phyloP scores from a whole-genome alignment of 2,113 vertebrate genomes.

The Carlito syrichta region DNA sequence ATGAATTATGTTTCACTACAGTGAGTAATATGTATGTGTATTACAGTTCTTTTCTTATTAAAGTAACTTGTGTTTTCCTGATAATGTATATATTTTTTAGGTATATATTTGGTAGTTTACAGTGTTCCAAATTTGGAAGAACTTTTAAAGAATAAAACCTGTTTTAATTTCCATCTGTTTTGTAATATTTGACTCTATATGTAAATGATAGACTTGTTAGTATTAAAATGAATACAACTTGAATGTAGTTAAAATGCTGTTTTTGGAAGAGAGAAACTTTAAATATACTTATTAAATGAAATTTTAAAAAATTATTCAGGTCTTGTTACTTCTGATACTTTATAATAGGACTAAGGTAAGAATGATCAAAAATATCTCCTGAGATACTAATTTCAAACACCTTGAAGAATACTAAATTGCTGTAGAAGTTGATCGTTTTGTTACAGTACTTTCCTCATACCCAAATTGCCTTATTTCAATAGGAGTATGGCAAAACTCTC shows the following conservation, averaged over 20 bases:
- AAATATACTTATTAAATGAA: constrained; percentile 62
- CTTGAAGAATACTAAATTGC: constrained; percentile 1
- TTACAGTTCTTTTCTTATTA: constrained; percentile 48
- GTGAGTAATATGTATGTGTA: too few relatives aligned
- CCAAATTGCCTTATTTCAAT: not conserved
- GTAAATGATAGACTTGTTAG: constrained; percentile 63
- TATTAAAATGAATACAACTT: constrained; percentile 60
- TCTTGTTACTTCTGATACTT: constrained; percentile 33
- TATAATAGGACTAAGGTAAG: constrained; percentile 16
- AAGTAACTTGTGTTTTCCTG: constrained; percentile 54
- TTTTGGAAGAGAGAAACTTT: constrained; percentile 60
- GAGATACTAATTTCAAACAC: constrained; percentile 2
- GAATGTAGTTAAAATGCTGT: constrained; percentile 69
- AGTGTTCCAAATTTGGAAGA: constrained; percentile 60
- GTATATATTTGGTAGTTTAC: constrained; percentile 43
- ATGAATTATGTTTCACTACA: constrained; percentile 66
- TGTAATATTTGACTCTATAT: constrained; percentile 49
- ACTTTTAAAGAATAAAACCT: constrained; percentile 61
- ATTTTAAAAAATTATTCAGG: constrained; percentile 53
- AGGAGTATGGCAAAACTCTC: not conserved
- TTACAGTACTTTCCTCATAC: not conserved
- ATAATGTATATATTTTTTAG: constrained; percentile 49
- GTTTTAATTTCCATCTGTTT: constrained; percentile 68
- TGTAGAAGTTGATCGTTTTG: not conserved
- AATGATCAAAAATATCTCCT: not conserved